These are phyloP conservation scores for Choloepus hoffmanni DNA, from an alignment of 2,113 vertebrate species.

Conservation along the genomic window DNA sequence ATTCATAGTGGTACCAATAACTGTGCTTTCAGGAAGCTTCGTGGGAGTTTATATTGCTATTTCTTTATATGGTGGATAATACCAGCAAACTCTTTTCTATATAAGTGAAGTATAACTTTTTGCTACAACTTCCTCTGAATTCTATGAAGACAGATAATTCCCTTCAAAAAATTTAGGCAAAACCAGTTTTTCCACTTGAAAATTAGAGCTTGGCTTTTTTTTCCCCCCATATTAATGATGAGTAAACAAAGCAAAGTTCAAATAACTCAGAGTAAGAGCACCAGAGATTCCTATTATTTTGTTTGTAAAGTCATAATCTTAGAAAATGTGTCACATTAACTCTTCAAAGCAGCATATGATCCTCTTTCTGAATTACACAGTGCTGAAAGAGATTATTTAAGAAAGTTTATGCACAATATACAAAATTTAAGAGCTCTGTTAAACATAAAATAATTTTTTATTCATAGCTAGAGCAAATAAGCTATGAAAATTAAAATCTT, in stretches of 20 bases:
- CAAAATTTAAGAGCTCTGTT: neutral
- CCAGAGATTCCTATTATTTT: neutral
- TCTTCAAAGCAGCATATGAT: neutral
- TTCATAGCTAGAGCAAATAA: slow-evolving; percentile 23
- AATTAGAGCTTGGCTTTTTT: neutral
- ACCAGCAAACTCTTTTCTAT: neutral
- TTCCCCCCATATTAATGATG: neutral
- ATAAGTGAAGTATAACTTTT: neutral
- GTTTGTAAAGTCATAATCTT: neutral
- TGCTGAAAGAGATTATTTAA: slow-evolving; percentile 1
- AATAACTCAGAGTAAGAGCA: neutral
- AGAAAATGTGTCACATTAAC: neutral
- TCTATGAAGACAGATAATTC: neutral
- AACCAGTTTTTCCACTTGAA: slow-evolving; percentile 19
- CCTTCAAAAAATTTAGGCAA: neutral
- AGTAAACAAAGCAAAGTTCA: slow-evolving; percentile 13
- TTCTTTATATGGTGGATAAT: neutral
- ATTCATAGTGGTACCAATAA: neutral
- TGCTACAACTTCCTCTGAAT: neutral
- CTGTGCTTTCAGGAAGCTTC: neutral
- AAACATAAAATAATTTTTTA: slow-evolving; percentile 30
- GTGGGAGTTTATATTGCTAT: neutral
- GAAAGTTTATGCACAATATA: neutral
- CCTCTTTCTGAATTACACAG: neutral
- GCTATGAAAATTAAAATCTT: slow-evolving; percentile 54